phyloP scores from a whole-genome alignment of 2,888 invertebrate genomes.

The Hartigia nigra region DNA sequence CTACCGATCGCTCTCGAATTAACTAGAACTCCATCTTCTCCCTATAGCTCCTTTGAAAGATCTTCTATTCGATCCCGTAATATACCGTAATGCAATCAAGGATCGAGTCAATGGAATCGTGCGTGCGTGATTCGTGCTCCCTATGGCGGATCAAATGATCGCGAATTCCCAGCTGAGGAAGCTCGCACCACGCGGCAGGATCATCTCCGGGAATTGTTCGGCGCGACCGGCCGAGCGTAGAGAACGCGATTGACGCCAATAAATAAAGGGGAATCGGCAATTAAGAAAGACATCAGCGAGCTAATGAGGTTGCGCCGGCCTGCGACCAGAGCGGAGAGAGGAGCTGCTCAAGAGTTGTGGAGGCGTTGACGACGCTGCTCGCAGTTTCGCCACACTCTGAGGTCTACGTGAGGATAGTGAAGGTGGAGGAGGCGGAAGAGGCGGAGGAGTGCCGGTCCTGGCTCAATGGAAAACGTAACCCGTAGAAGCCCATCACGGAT shows the following conservation, averaged over 20 bases:
- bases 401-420: not conserved
- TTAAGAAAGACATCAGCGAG: conserved; percentile 62
- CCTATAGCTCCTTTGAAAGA: not conserved
- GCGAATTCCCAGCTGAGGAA: not conserved
- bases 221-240: conserved; percentile 11
- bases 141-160: not conserved
- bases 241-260: conserved; percentile 53
- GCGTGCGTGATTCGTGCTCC: not conserved
- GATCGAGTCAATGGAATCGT: not conserved
- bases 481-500: conserved; percentile 8
- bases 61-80: not conserved
- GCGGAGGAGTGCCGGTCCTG: not conserved
- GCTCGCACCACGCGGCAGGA: not conserved
- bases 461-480: not conserved
- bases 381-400: not conserved
- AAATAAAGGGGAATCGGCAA: conserved; percentile 57
- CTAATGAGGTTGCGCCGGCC: conserved; percentile 58
- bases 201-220: not conserved
- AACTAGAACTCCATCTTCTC: not conserved
- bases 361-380: not conserved
- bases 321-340: conserved; percentile 12
- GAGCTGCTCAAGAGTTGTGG: not conserved
- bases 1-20: not conserved
- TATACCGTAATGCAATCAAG: not conserved
- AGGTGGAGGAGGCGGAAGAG: not conserved